Evolutionary conservation across 2,888 invertebrate genomes (phyloP).

Genomic region (Synanthedon formicaeformis): DNA sequence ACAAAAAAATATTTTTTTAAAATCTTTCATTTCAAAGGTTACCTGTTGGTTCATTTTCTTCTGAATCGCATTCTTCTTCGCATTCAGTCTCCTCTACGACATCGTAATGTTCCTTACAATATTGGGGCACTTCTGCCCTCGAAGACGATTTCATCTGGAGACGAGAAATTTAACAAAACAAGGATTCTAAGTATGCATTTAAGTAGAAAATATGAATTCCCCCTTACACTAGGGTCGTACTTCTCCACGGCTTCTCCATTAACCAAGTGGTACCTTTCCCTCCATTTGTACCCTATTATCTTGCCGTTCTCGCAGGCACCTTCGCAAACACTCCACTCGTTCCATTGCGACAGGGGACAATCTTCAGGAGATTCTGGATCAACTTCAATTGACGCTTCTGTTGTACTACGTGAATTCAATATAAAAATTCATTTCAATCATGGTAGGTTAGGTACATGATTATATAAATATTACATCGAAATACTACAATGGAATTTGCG

Average conservation of each 20-base stretch:
- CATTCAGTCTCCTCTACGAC: slow-evolving; percentile 41
- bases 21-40: not conserved
- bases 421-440: too few relatives aligned
- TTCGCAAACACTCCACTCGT: slow-evolving; percentile 50
- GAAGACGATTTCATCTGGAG: slow-evolving; percentile 25
- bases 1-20: too few relatives aligned
- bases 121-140: slow-evolving; percentile 39
- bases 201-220: too few relatives aligned
- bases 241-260: slow-evolving; percentile 50
- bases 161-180: not conserved
- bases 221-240: slow-evolving; percentile 50
- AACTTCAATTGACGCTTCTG: not conserved
- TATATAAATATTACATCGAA: too few relatives aligned
- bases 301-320: slow-evolving; percentile 36
- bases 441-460: too few relatives aligned
- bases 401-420: not conserved
- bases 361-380: slow-evolving; percentile 16
- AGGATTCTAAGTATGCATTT: not conserved
- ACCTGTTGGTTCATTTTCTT: not conserved
- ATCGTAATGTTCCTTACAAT: slow-evolving; percentile 39
- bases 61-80: slow-evolving; percentile 28
- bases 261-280: slow-evolving; percentile 50
- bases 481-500: too few relatives aligned
- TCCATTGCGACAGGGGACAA: slow-evolving; percentile 49
- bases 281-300: slow-evolving; percentile 38